Evolutionary conservation across 2,797 vertebrate species (phyloP).

Genomic region (Miichthys miiuy): DNA sequence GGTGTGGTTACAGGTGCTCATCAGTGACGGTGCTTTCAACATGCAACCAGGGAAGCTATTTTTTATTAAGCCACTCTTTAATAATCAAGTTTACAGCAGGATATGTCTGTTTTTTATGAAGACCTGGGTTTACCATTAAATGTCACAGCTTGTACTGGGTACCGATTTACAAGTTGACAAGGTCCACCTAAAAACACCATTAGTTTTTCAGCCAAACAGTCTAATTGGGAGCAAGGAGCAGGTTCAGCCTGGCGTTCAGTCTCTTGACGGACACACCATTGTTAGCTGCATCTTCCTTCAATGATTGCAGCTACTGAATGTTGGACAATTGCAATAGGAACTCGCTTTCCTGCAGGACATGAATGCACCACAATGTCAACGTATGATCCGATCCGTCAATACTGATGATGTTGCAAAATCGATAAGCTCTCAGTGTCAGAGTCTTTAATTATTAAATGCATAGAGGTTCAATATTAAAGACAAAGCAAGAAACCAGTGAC

Average conservation of each 20-base stretch:
- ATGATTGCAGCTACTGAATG: no score
- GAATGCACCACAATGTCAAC: not conserved
- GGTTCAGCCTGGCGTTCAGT: not conserved
- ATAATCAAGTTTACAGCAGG: no score
- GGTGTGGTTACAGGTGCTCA: no score
- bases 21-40: no score
- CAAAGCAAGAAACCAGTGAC: not conserved
- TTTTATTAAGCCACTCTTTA: no score
- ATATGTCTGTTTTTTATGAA: no score
- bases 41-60: no score
- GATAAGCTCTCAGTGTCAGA: not conserved
- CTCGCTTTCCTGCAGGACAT: not conserved
- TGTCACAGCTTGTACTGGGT: not conserved
- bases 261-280: not conserved
- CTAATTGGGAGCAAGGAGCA: not conserved
- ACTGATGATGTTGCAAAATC: conserved; percentile 23
- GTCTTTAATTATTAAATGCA: not conserved
- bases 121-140: not conserved
- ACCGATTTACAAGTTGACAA: not conserved
- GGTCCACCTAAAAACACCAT: not conserved
- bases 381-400: not conserved
- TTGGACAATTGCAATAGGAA: not conserved
- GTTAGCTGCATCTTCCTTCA: not conserved
- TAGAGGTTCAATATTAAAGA: not conserved
- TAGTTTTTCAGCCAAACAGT: not conserved